Conservation (phyloP, 2,888 invertebrate genomes). For the Parochlus steinenii region DNA sequence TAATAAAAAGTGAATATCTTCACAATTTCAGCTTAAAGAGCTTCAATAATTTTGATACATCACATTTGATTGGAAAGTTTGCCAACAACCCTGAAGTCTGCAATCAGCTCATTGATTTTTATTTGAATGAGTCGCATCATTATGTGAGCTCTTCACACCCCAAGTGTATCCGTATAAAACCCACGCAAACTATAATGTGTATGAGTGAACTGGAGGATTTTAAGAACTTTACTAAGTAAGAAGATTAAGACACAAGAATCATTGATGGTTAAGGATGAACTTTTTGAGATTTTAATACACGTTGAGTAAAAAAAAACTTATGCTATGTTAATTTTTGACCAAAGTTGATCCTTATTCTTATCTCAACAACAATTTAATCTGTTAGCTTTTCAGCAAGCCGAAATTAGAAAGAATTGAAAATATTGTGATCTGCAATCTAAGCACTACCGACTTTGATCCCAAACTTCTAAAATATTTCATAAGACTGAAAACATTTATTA, state of each 20-base stretch:
- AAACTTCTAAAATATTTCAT: slow-evolving; percentile 4
- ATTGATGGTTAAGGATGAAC: too few species aligned
- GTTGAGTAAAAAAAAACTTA: too few species aligned
- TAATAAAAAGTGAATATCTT: too few species aligned
- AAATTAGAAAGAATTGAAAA: slow-evolving; percentile 9
- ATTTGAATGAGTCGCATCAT: too few species aligned
- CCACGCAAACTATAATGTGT: slow-evolving; percentile 3
- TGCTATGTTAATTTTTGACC: too few species aligned
- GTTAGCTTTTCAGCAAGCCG: slow-evolving; percentile 5
- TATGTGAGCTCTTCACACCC: too few species aligned
- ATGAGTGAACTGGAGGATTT: slow-evolving; percentile 4
- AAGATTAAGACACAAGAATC: background rate
- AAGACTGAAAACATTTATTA: background rate
- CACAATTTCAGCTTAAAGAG: too few species aligned
- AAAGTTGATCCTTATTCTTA: too few species aligned
- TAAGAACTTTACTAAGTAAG: slow-evolving; percentile 8
- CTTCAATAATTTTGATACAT: slow-evolving; percentile 4
- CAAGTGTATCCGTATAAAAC: slow-evolving; percentile 6
- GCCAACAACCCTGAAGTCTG: slow-evolving; percentile 1
- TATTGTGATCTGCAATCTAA: slow-evolving; percentile 5
- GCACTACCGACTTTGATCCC: background rate
- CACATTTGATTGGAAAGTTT: background rate
- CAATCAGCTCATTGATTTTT: slow-evolving; percentile 1
- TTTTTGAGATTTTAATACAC: too few species aligned
- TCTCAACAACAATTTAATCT: background rate